Percentiles rank a stretch among this genome's conserved stretches.
Conservation (phyloP, 2,888 invertebrate genomes). For the Vanessa cardui region DNA sequence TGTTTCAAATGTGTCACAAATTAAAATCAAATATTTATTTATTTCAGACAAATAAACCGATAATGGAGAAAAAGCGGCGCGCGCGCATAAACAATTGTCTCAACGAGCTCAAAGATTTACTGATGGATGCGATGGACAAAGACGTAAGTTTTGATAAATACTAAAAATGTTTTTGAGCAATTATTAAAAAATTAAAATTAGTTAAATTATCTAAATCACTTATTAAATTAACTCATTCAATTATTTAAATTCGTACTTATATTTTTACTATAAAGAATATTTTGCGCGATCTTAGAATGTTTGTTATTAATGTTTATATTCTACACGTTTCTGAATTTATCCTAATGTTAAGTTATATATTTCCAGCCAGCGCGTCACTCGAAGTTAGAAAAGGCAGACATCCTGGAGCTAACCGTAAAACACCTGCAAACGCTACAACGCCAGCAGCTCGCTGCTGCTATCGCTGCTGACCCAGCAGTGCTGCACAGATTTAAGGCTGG, state of each 20-base stretch:
- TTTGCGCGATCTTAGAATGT: no score
- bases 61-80: slow-evolving; percentile 95
- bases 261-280: no score
- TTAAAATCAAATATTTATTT: not conserved
- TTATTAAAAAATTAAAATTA: not conserved
- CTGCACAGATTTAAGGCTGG: slow-evolving; percentile 93
- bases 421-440: slow-evolving; percentile 94
- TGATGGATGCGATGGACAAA: slow-evolving; percentile 93
- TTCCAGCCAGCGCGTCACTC: slow-evolving; percentile 95
- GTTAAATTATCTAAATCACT: no score
- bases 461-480: slow-evolving; percentile 92
- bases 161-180: not conserved
- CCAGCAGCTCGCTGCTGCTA: slow-evolving; percentile 91
- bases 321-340: not conserved
- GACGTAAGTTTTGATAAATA: slow-evolving; percentile 86
- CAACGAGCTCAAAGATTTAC: slow-evolving; percentile 92
- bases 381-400: slow-evolving; percentile 97
- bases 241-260: no score
- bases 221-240: no score
- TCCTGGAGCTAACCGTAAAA: slow-evolving; percentile 96
- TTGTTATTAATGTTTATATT: no score
- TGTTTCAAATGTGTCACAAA: not conserved
- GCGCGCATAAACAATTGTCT: slow-evolving; percentile 95
- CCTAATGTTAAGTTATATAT: slow-evolving; percentile 25
- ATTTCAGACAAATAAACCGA: slow-evolving; percentile 94